Percentiles rank a stretch among this genome's conserved stretches.
Evolutionary conservation across 2,888 invertebrate genomes (phyloP).

Genomic region (Polyploca ridens): DNA sequence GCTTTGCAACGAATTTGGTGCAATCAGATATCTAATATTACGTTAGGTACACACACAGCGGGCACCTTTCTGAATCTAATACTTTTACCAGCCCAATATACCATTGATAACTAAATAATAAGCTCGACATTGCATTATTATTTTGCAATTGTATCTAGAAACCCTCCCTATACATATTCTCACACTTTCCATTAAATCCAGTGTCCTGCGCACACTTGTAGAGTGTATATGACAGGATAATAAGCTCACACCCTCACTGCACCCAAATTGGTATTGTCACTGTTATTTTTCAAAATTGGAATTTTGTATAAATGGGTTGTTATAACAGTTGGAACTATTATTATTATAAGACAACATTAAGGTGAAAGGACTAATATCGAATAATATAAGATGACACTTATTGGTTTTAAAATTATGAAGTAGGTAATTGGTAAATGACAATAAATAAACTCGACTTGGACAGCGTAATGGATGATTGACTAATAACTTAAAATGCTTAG

Average conservation of each 20-base stretch:
- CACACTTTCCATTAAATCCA: conserved; percentile 28
- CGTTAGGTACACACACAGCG: neutral
- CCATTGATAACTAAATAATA: neutral
- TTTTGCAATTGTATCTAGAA: conserved; percentile 41
- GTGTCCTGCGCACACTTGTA: conserved; percentile 53
- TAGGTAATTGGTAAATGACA: no score
- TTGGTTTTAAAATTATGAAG: no score
- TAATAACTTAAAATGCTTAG: no score
- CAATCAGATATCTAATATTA: neutral
- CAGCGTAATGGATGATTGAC: no score
- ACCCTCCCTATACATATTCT: conserved; percentile 27
- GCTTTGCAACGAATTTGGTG: neutral
- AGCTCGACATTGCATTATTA: conserved; percentile 31
- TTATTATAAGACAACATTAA: neutral
- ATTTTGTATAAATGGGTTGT: conserved; percentile 5
- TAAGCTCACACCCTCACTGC: conserved; percentile 72
- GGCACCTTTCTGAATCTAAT: neutral
- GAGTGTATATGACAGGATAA: conserved; percentile 79
- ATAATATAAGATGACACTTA: no score
- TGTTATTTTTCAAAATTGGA: conserved; percentile 53
- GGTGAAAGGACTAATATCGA: no score
- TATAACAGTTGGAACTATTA: neutral
- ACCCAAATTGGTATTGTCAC: conserved; percentile 65
- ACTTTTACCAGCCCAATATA: conserved; percentile 22
- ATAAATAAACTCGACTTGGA: no score